Evolutionary conservation across 2,797 vertebrate species (phyloP).

Genomic region (Nannoperca obscura): DNA sequence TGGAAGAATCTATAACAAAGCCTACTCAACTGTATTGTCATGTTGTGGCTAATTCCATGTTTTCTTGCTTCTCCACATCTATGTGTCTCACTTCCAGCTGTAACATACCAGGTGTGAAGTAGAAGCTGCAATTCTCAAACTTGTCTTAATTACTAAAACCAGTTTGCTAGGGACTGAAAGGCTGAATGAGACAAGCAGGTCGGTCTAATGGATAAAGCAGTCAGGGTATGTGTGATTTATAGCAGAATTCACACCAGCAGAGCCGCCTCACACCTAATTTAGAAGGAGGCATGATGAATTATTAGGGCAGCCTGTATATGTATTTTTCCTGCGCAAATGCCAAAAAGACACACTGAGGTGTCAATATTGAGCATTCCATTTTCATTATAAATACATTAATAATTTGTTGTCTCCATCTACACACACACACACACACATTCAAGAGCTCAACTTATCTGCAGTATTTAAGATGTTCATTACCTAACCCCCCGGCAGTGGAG

Average conservation of each 20-base stretch:
- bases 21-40: constrained; percentile 1
- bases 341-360: constrained; percentile 59
- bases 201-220: constrained; percentile 72
- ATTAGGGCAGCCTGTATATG: constrained; percentile 67
- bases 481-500: constrained; percentile 61
- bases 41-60: background rate
- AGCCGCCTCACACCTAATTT: constrained; percentile 78
- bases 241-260: constrained; percentile 75
- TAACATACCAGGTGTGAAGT: constrained; percentile 65
- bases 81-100: constrained; percentile 36
- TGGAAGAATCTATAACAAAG: background rate
- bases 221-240: constrained; percentile 76
- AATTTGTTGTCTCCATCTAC: constrained; percentile 60
- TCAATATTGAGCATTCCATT: constrained; percentile 67
- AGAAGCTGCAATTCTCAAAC: constrained; percentile 69
- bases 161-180: constrained; percentile 46
- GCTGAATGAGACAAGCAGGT: constrained; percentile 70
- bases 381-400: constrained; percentile 68
- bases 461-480: constrained; percentile 77
- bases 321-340: constrained; percentile 64
- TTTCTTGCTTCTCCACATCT: constrained; percentile 13
- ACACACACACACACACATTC: constrained; percentile 21
- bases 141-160: constrained; percentile 65
- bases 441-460: constrained; percentile 63
- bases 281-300: constrained; percentile 72